Conservation (phyloP, 64 coral and sea anemone species). For the Montipora capricornis region DNA sequence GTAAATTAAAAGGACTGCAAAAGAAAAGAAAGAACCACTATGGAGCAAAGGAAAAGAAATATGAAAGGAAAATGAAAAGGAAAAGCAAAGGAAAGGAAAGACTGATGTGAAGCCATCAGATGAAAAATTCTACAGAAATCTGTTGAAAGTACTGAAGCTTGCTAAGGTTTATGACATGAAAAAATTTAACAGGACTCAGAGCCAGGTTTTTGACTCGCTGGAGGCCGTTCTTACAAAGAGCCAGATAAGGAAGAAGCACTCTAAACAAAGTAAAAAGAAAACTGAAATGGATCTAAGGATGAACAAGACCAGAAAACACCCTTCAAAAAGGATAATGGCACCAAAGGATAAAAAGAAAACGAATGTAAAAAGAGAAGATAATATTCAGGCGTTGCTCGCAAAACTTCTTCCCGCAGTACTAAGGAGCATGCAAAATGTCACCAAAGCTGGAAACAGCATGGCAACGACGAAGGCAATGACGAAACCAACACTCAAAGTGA, state of each 20-base stretch:
- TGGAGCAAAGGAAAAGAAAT: slow-evolving; percentile 20
- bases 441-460: background rate
- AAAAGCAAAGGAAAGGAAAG: background rate
- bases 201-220: slow-evolving; percentile 7
- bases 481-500: slow-evolving; percentile 58
- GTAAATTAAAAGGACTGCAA: background rate
- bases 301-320: background rate
- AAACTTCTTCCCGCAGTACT: slow-evolving; percentile 80
- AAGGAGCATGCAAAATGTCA: slow-evolving; percentile 64
- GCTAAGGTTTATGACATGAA: slow-evolving; percentile 22
- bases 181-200: background rate
- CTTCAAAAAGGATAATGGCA: background rate
- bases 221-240: slow-evolving; percentile 32
- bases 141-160: slow-evolving; percentile 69
- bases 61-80: background rate
- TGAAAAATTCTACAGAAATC: slow-evolving; percentile 65
- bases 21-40: slow-evolving; percentile 24
- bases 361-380: slow-evolving; percentile 5
- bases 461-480: slow-evolving; percentile 17
- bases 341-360: slow-evolving; percentile 6
- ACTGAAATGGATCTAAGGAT: background rate
- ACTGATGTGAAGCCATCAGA: background rate
- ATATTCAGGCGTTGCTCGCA: slow-evolving; percentile 65
- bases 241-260: background rate
- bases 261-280: background rate